phyloP scores from a whole-genome alignment of 2,113 vertebrate genomes.

The Triplophysa tibetana region DNA sequence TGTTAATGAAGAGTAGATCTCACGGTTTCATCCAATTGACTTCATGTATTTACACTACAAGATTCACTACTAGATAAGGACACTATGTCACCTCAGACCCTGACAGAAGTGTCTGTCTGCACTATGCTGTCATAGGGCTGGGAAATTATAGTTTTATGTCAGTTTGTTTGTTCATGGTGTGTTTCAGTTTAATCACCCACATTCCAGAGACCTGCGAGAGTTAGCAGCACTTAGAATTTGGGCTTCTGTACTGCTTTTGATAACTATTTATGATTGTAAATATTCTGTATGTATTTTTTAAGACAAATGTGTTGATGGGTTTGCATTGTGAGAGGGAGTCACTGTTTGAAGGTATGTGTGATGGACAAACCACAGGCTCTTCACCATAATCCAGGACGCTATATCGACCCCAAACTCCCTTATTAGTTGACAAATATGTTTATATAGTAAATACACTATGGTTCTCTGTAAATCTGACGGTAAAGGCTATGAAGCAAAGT shows the following conservation, averaged over 20 bases:
- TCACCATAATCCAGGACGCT: too few relatives aligned
- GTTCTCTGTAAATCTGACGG: background rate
- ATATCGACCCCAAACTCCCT: background rate
- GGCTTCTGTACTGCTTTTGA: slow-evolving; percentile 70
- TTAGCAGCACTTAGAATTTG: slow-evolving; percentile 54
- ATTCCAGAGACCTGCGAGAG: slow-evolving; percentile 49
- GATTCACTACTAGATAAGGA: slow-evolving; percentile 7
- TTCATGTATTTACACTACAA: background rate
- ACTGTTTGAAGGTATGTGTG: background rate
- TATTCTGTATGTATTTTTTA: slow-evolving; percentile 55
- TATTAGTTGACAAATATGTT: background rate
- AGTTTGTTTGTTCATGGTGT: slow-evolving; percentile 1
- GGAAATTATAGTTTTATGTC: slow-evolving; percentile 9
- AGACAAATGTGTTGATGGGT: slow-evolving; percentile 16
- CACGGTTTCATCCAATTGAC: background rate
- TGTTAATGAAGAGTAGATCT: background rate
- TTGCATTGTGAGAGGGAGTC: background rate
- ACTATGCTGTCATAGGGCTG: background rate
- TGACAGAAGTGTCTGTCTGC: slow-evolving; percentile 20
- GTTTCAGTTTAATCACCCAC: slow-evolving; percentile 36
- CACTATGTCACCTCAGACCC: slow-evolving; percentile 14
- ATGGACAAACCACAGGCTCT: background rate
- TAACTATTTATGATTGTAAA: slow-evolving; percentile 63
- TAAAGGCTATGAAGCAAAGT: too few relatives aligned
- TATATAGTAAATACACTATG: background rate